These are phyloP conservation scores for Eristalis tenax DNA, from an alignment of 2,888 invertebrate species.

Conservation along the genomic window DNA sequence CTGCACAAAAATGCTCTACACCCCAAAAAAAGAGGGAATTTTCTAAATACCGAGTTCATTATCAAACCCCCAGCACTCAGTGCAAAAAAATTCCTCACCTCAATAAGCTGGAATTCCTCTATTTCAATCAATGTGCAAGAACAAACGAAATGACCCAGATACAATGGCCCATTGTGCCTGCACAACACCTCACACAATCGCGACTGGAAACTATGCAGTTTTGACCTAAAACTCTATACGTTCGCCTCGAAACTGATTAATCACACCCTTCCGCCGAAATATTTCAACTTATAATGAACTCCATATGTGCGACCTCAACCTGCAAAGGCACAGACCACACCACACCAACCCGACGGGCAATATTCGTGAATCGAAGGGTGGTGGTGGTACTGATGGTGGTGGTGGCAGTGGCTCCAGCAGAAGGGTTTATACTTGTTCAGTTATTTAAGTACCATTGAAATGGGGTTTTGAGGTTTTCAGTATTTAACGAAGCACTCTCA, in stretches of 20 bases:
- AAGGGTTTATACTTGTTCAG: neutral
- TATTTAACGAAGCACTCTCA: constrained; percentile 27
- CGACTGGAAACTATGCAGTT: constrained; percentile 8
- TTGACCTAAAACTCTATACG: constrained; percentile 35
- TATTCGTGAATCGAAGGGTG: neutral
- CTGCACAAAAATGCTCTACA: neutral
- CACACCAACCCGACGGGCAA: neutral
- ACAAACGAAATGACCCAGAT: constrained; percentile 22
- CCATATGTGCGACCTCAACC: constrained; percentile 34
- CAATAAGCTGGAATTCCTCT: neutral
- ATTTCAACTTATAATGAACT: constrained; percentile 53
- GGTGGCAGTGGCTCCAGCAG: neutral
- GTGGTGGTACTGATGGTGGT: neutral
- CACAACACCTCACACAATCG: neutral
- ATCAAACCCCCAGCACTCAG: neutral
- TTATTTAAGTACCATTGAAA: constrained; percentile 46
- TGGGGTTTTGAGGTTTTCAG: constrained; percentile 63
- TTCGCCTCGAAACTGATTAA: constrained; percentile 54
- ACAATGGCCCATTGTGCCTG: constrained; percentile 5
- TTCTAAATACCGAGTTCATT: neutral
- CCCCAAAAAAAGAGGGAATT: neutral
- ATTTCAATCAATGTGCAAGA: neutral
- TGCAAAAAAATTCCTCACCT: neutral
- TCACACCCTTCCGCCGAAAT: constrained; percentile 48
- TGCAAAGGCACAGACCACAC: neutral